Evolutionary conservation across 2,888 invertebrate species (phyloP).

Genomic region (Hypena proboscidalis): DNA sequence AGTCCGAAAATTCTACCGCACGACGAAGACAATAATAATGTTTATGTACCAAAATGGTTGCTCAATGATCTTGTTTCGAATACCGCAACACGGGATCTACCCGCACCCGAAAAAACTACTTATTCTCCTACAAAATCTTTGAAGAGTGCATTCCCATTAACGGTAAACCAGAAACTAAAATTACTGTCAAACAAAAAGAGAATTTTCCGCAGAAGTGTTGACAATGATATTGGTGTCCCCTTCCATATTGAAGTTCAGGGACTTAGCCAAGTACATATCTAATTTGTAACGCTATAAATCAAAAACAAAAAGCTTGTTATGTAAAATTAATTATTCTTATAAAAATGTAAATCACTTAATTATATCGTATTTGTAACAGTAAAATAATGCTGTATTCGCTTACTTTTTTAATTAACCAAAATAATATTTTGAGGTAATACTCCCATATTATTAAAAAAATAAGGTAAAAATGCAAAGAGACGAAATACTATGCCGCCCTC

Average conservation of each 20-base stretch:
- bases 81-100: slow-evolving; percentile 13
- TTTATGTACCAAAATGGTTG: slow-evolving; percentile 50
- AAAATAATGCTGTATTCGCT: too few species aligned
- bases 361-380: too few species aligned
- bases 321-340: too few species aligned
- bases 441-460: too few species aligned
- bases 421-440: too few species aligned
- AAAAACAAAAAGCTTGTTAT: too few species aligned
- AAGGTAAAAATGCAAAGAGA: too few species aligned
- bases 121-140: neutral
- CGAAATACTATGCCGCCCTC: too few species aligned
- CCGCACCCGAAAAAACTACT: too few species aligned
- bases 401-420: too few species aligned
- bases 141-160: slow-evolving; percentile 44
- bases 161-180: slow-evolving; percentile 40
- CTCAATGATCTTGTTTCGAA: slow-evolving; percentile 23
- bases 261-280: slow-evolving; percentile 58
- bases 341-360: too few species aligned
- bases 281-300: too few species aligned
- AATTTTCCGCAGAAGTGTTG: slow-evolving; percentile 42
- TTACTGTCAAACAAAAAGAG: neutral
- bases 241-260: slow-evolving; percentile 64
- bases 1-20: slow-evolving; percentile 41
- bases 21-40: slow-evolving; percentile 37
- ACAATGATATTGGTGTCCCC: slow-evolving; percentile 52